phyloP scores from a whole-genome alignment of 1,140 invertebrate species.

The Aradophagus sp. region DNA sequence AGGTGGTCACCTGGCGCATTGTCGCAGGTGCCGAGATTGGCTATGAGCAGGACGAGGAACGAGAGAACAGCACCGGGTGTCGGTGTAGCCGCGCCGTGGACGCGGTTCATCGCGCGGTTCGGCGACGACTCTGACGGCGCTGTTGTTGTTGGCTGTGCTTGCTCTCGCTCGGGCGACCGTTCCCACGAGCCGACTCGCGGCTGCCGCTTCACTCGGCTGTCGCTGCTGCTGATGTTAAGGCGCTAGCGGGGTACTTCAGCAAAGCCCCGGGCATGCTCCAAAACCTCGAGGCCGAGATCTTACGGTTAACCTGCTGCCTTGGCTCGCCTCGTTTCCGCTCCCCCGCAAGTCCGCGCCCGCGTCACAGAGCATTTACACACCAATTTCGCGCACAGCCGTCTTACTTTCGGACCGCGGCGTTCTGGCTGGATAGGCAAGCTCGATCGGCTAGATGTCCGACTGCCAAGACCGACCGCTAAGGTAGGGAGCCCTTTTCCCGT shows the following conservation, averaged over 20 bases:
- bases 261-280: constrained; percentile 27
- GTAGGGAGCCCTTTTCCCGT: constrained; percentile 10
- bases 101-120: too few species aligned
- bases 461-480: constrained; percentile 14
- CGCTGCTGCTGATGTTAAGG: too few species aligned
- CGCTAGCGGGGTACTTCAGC: neutral
- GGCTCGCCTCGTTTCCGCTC: constrained; percentile 11
- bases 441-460: constrained; percentile 32
- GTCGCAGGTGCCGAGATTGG: too few species aligned
- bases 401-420: constrained; percentile 4
- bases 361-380: constrained; percentile 31
- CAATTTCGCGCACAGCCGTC: neutral
- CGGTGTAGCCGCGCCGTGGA: too few species aligned
- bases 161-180: too few species aligned
- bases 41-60: too few species aligned
- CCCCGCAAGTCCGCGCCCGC: neutral
- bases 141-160: too few species aligned
- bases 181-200: too few species aligned
- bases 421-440: constrained; percentile 22
- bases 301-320: constrained; percentile 29
- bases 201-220: too few species aligned
- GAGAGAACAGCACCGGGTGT: too few species aligned
- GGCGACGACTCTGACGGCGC: too few species aligned
- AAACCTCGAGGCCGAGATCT: constrained; percentile 9
- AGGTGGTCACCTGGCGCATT: too few species aligned